Evolutionary conservation across 2,888 invertebrate genomes (phyloP).

Genomic region (Endomychus coccineus): DNA sequence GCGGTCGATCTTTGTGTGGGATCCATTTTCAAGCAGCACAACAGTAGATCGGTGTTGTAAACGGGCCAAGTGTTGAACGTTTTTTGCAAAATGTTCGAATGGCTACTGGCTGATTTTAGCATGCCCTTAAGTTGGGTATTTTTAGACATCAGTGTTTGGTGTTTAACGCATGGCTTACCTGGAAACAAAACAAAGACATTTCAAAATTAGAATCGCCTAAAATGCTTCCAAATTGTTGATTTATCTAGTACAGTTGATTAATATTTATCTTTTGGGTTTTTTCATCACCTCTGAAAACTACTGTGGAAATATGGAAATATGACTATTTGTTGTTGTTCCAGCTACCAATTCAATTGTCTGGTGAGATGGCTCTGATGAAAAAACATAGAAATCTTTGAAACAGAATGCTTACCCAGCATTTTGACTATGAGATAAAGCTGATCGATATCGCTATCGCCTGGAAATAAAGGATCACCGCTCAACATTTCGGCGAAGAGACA

Average conservation of each 20-base stretch:
- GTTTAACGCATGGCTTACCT: conserved; percentile 46
- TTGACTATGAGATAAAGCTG: conserved; percentile 77
- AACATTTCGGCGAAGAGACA: conserved; percentile 81
- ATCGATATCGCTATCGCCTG: conserved; percentile 85
- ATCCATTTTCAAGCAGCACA: conserved; percentile 53
- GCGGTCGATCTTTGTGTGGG: conserved; percentile 57
- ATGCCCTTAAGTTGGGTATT: conserved; percentile 44
- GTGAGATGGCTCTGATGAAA: too few species aligned
- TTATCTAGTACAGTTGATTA: too few species aligned
- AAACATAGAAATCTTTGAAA: background rate
- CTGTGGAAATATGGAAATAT: too few species aligned
- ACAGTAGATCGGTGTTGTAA: conserved; percentile 44
- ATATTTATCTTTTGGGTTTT: too few species aligned
- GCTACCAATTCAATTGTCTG: too few species aligned
- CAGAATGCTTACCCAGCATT: conserved; percentile 56
- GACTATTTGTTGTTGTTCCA: too few species aligned
- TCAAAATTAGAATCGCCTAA: background rate
- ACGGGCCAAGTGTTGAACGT: conserved; percentile 9
- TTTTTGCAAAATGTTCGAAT: conserved; percentile 20
- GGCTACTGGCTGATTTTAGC: conserved; percentile 32
- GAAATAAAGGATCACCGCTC: conserved; percentile 78
- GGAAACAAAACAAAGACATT: conserved; percentile 6
- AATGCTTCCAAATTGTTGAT: background rate
- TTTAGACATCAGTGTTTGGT: conserved; percentile 44
- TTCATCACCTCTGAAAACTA: too few species aligned